These are phyloP conservation scores for Epistrophella euchroma DNA, from an alignment of 2,888 invertebrate species.

Conservation along the genomic window DNA sequence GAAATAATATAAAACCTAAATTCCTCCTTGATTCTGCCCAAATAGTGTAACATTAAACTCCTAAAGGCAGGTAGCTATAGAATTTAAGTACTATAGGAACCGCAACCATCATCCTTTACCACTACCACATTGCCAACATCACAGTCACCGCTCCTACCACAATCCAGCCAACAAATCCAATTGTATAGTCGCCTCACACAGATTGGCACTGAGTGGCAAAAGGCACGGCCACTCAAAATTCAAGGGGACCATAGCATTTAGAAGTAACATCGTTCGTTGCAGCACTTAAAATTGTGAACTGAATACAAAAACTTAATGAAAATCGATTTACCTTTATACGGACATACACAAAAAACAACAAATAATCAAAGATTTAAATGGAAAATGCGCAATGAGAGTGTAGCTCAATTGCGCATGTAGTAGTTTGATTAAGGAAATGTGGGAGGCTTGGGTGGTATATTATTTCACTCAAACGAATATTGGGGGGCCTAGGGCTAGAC, in stretches of 20 bases:
- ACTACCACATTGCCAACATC: conserved; percentile 24
- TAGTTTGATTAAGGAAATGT: background rate
- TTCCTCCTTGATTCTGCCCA: background rate
- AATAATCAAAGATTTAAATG: conserved; percentile 19
- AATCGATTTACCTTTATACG: conserved; percentile 64
- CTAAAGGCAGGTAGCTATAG: conserved; percentile 62
- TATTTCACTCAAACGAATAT: conserved; percentile 42
- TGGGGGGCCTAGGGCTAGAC: background rate
- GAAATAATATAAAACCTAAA: conserved; percentile 41
- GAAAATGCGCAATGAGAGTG: conserved; percentile 64
- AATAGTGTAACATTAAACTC: conserved; percentile 67
- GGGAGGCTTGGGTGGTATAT: background rate
- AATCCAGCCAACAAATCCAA: conserved; percentile 50
- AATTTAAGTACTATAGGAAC: conserved; percentile 35
- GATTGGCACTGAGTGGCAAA: conserved; percentile 55
- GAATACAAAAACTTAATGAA: conserved; percentile 70
- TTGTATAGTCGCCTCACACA: conserved; percentile 7
- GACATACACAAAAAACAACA: conserved; percentile 31
- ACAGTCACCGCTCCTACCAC: conserved; percentile 36
- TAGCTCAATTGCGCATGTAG: conserved; percentile 52
- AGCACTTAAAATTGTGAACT: conserved; percentile 55
- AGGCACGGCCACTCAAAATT: conserved; percentile 69
- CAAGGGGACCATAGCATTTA: conserved; percentile 69
- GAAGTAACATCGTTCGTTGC: conserved; percentile 52
- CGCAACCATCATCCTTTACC: conserved; percentile 46